Conservation (phyloP, 2,888 invertebrate genomes). For the Tupiocoris notatus region DNA sequence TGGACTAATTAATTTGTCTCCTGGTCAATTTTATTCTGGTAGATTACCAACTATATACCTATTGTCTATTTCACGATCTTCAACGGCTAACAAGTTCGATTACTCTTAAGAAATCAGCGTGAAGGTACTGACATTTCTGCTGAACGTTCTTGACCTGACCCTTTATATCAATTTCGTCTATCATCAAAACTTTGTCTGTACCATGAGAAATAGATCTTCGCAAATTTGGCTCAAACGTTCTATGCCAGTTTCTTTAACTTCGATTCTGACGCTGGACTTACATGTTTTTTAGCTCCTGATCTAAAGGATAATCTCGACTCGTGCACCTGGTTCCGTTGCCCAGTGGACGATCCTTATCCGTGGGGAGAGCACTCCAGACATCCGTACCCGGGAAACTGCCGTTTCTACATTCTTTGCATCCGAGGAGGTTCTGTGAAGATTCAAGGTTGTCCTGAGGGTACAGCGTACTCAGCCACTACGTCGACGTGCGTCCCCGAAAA, state of each 20-base stretch:
- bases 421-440: slow-evolving; percentile 48
- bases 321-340: slow-evolving; percentile 49
- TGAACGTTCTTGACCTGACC: too few species aligned
- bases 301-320: slow-evolving; percentile 32
- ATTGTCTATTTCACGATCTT: too few species aligned
- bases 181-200: too few species aligned
- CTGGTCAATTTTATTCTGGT: background rate
- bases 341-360: slow-evolving; percentile 44
- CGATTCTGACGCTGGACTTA: too few species aligned
- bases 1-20: too few species aligned
- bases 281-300: slow-evolving; percentile 23
- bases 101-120: too few species aligned
- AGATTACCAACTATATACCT: background rate
- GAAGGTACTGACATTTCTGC: too few species aligned
- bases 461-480: background rate
- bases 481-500: slow-evolving; percentile 10
- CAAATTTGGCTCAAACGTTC: too few species aligned
- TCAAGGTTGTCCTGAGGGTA: slow-evolving; percentile 48
- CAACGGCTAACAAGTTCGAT: too few species aligned
- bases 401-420: slow-evolving; percentile 49
- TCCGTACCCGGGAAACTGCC: slow-evolving; percentile 50
- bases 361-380: slow-evolving; percentile 50
- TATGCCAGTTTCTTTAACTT: too few species aligned
- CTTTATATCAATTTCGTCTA: too few species aligned
- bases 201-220: too few species aligned